Base-by-base conservation (phyloP, 2,888 invertebrate genomes). In the Pyralis farinalis region DNA sequence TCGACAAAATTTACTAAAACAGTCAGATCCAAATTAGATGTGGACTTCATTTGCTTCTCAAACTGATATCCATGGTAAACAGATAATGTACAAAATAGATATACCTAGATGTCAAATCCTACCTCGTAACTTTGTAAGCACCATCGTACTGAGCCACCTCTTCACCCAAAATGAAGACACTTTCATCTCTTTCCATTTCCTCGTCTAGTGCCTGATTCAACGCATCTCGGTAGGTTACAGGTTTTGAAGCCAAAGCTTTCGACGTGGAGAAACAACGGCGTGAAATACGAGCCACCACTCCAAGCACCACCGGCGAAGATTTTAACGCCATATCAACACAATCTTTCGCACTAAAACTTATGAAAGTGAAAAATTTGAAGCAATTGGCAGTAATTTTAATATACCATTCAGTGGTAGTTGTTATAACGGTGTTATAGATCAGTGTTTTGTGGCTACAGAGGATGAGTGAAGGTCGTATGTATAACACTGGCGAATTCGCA, bases 91-190 rank as follows among this genome's bases (percentile, higher is more conserved):
- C n/a, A n/a, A n/a, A n/a, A n/a, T n/a, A n/a, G n/a, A n/a, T n/a
- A n/a, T n/a, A n/a, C n/a, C n/a, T n/a, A n/a, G n/a, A n/a, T n/a
- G n/a, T n/a, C n/a, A 5, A 37, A 21, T 33, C 34, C 46, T 50
- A 88, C 81, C 91, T 90, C 45, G 94, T 94, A 20, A 99, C 96
- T 94, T 98, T 96, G 74, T 99, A 99, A 35, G 98, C 98, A 49
- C 99, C 99, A 73, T 99, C 98, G 70, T 98, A 99, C 82, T 96
- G 94, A n/a, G 98, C 99, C 0, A 99, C 99, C 89, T 99, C 99
- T 80, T 99, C 99, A 29, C 99, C 99, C 49, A 98, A 64, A 30
- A 98, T 71, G 74, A 98, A 98, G 0, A 98, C 97, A 45, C 91
- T 91, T 22, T 98, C 97, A 75, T 99, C 99, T 46, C 94, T 91